Percentiles rank a stretch among this genome's conserved stretches.
These are phyloP conservation scores for Epiperipatus broadwayi DNA, from an alignment of 2,888 invertebrate species.

Conservation along the genomic window DNA sequence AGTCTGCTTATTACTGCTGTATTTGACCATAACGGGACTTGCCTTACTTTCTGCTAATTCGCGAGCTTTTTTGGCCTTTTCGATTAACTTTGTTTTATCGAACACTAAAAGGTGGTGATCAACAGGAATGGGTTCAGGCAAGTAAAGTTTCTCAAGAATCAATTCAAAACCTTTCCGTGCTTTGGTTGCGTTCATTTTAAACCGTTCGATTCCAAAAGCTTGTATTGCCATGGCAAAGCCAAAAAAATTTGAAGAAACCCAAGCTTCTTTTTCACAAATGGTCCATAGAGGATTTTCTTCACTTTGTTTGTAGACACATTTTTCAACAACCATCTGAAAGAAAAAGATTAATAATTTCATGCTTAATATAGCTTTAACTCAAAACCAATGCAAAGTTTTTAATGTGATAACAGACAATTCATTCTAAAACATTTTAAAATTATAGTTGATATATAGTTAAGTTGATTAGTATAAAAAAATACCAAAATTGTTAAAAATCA, in stretches of 20 bases:
- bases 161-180: slow-evolving; percentile 67
- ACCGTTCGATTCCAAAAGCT: slow-evolving; percentile 70
- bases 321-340: slow-evolving; percentile 64
- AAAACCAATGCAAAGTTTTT: no score
- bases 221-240: slow-evolving; percentile 72
- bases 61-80: slow-evolving; percentile 57
- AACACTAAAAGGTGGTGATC: slow-evolving; percentile 5
- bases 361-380: no score
- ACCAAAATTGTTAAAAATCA: no score
- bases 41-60: slow-evolving; percentile 50
- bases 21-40: slow-evolving; percentile 17
- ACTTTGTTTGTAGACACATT: slow-evolving; percentile 57
- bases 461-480: no score
- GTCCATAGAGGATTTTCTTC: slow-evolving; percentile 51
- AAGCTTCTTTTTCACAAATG: slow-evolving; percentile 56
- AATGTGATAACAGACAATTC: no score
- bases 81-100: slow-evolving; percentile 43
- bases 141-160: slow-evolving; percentile 38
- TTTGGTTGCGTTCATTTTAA: slow-evolving; percentile 62
- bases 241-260: slow-evolving; percentile 70
- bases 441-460: no score
- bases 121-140: slow-evolving; percentile 14
- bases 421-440: no score
- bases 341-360: slow-evolving; percentile 10
- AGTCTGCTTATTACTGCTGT: slow-evolving; percentile 4